A percentile compares a stretch with the other conserved stretches of the same genome.
Conservation (phyloP, 2,797 vertebrate genomes). For the Leptodactylus fallax region DNA sequence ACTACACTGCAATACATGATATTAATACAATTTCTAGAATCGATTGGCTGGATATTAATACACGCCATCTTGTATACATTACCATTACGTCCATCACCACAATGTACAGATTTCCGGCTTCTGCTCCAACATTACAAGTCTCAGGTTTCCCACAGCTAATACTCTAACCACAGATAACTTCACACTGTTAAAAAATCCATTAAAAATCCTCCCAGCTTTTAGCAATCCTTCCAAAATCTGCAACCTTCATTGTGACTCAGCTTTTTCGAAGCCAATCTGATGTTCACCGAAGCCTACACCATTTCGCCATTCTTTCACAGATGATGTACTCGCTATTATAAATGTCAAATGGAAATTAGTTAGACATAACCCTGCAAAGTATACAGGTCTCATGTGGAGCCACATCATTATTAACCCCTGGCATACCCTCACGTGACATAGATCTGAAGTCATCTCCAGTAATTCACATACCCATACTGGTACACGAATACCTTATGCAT, state of each 20-base stretch:
- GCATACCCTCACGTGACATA: background rate
- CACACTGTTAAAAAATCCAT: conserved; percentile 28
- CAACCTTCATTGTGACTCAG: conserved; percentile 30
- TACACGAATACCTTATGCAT: too few species aligned
- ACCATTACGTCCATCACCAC: background rate
- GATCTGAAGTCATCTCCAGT: background rate
- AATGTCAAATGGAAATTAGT: conserved; percentile 10
- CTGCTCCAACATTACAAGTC: background rate
- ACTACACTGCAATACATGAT: too few species aligned
- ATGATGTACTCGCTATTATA: conserved; percentile 1
- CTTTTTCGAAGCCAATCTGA: conserved; percentile 22
- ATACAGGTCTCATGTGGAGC: background rate
- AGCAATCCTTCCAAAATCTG: conserved; percentile 18
- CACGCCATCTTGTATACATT: background rate
- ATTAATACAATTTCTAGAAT: too few species aligned
- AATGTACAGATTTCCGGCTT: background rate
- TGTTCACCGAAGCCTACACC: conserved; percentile 20
- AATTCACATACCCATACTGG: too few species aligned
- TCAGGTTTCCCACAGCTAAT: background rate
- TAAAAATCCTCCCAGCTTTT: conserved; percentile 31
- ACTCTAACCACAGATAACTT: conserved; percentile 17
- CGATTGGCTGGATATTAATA: background rate
- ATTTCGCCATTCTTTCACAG: background rate
- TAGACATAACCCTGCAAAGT: background rate
- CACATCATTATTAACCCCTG: background rate